Conservation (phyloP, 1,140 invertebrate genomes). For the Danaus plexippus region DNA sequence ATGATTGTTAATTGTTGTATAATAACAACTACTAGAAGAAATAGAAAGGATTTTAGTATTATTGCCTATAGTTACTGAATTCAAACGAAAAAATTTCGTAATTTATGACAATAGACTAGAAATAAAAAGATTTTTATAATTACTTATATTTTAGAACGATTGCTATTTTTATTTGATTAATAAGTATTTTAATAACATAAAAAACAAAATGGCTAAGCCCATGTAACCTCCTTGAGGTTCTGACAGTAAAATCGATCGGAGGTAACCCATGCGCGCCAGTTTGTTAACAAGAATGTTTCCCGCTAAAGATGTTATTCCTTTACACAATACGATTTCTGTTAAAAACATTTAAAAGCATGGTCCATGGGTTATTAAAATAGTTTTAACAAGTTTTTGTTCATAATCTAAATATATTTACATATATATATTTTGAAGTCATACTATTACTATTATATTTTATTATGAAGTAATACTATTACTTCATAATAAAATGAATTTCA, state of each 20-base stretch:
- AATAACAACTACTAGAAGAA: too few relatives aligned
- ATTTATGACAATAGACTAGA: too few relatives aligned
- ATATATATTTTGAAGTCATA: too few relatives aligned
- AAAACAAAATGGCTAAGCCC: slow-evolving; percentile 9
- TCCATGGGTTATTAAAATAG: not conserved
- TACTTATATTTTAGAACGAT: too few relatives aligned
- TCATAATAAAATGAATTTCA: not conserved
- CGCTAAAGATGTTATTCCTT: slow-evolving; percentile 20
- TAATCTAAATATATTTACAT: slow-evolving; percentile 1
- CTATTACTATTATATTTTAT: too few relatives aligned
- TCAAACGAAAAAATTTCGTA: too few relatives aligned
- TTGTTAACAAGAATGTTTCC: slow-evolving; percentile 22
- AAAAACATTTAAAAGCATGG: too few relatives aligned
- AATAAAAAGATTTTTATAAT: too few relatives aligned
- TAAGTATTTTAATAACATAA: not conserved
- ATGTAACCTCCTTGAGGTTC: slow-evolving; percentile 7
- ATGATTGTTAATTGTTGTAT: too few relatives aligned
- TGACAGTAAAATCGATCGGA: slow-evolving; percentile 40
- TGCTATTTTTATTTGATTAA: not conserved
- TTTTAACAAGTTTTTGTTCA: not conserved
- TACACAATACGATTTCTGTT: too few relatives aligned
- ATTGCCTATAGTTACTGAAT: too few relatives aligned
- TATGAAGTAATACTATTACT: not conserved
- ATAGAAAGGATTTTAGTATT: too few relatives aligned
- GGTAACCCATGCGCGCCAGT: slow-evolving; percentile 36